Percentiles rank a stretch among this genome's conserved stretches.
Conservation (phyloP, 2,888 invertebrate species). For the Dryomyza anilis region DNA sequence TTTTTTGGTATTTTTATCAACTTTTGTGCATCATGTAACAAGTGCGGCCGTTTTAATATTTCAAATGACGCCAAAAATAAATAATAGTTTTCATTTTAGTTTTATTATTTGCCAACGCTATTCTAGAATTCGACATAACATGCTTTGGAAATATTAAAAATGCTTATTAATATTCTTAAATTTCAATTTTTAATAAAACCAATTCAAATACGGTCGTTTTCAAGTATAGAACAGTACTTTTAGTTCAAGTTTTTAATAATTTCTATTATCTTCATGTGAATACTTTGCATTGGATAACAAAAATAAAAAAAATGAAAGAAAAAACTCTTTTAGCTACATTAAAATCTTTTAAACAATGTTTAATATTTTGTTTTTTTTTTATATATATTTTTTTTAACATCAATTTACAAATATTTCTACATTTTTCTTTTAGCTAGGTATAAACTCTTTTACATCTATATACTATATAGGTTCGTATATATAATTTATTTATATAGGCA, state of each 20-base stretch:
- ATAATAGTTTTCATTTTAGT: neutral
- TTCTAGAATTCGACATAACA: slow-evolving; percentile 5
- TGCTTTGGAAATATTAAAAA: too few species aligned
- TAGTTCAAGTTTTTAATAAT: neutral
- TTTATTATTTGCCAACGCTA: neutral
- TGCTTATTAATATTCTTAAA: too few species aligned
- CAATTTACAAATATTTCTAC: slow-evolving; percentile 6
- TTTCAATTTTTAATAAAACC: too few species aligned
- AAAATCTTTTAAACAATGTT: neutral
- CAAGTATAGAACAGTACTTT: too few species aligned
- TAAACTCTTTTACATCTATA: neutral
- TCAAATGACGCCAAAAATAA: neutral
- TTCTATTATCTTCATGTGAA: too few species aligned
- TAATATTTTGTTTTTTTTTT: neutral
- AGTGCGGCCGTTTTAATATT: slow-evolving; percentile 18
- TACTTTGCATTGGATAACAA: too few species aligned
- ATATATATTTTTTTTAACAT: slow-evolving; percentile 5
- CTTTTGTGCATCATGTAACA: slow-evolving; percentile 25
- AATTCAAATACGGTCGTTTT: too few species aligned
- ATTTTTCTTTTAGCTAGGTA: neutral
- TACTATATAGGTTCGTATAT: neutral
- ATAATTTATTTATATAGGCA: slow-evolving; percentile 3
- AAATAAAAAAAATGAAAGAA: too few species aligned
- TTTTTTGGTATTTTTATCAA: slow-evolving; percentile 3
- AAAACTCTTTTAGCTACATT: too few species aligned